phyloP scores from a whole-genome alignment of 2,113 vertebrate species.

The Phalacrocorax aristotelis region DNA sequence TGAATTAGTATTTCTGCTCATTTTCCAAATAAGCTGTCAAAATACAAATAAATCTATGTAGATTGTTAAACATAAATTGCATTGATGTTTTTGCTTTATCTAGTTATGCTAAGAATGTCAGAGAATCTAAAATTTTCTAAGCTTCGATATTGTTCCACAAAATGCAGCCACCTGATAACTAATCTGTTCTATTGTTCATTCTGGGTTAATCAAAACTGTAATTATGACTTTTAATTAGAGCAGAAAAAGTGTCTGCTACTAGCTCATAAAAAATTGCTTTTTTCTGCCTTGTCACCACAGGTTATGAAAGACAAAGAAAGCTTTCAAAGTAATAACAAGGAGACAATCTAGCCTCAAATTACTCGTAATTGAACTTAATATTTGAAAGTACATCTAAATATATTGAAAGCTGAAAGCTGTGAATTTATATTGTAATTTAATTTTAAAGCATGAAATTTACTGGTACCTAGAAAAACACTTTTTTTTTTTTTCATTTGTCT shows the following conservation, averaged over 20 bases:
- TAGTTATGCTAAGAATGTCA: background rate
- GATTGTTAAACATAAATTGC: constrained; percentile 8
- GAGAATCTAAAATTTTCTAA: constrained; percentile 22
- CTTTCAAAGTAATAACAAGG: constrained; percentile 19
- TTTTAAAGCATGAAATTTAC: constrained; percentile 11
- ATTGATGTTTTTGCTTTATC: constrained; percentile 44
- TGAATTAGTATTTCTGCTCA: constrained; percentile 15
- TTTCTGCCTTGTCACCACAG: constrained; percentile 41
- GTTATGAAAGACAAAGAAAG: constrained; percentile 49
- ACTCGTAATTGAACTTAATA: constrained; percentile 39
- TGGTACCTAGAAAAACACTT: background rate
- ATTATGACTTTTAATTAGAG: constrained; percentile 69
- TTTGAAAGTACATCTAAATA: constrained; percentile 48
- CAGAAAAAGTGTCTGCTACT: constrained; percentile 34
- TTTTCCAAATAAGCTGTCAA: constrained; percentile 37
- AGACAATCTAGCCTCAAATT: constrained; percentile 48
- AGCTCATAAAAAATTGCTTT: constrained; percentile 14
- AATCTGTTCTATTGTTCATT: constrained; percentile 60
- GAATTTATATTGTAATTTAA: constrained; percentile 31
- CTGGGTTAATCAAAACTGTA: constrained; percentile 60
- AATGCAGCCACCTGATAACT: constrained; percentile 54
- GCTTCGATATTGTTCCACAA: constrained; percentile 1
- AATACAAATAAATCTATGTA: background rate
- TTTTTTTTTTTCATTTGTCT: background rate
- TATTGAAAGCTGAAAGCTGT: background rate